Conservation (phyloP, 2,113 vertebrate genomes). For the Ibidorhyncha struthersii region DNA sequence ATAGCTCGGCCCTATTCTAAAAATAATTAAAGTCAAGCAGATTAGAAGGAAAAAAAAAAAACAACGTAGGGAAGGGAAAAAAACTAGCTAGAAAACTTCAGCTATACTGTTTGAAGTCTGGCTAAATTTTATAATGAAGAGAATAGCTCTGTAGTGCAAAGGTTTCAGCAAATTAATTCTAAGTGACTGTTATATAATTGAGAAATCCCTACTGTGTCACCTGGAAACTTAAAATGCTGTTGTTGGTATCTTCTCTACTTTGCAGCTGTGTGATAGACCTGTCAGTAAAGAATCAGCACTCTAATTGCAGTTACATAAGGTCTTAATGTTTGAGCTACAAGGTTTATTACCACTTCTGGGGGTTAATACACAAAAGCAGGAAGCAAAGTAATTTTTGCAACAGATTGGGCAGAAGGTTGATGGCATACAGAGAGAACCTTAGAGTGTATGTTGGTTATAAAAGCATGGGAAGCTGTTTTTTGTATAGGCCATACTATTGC, state of each 20-base stretch:
- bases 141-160: background rate
- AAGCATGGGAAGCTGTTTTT: background rate
- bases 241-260: background rate
- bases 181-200: background rate
- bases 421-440: background rate
- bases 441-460: fast-evolving
- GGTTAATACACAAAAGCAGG: background rate
- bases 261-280: background rate
- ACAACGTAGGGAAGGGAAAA: fast-evolving
- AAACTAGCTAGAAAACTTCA: background rate
- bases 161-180: background rate
- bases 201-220: background rate
- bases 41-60: background rate
- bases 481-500: background rate
- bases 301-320: background rate
- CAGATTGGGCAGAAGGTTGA: background rate
- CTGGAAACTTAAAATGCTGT: background rate
- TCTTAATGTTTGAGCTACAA: background rate
- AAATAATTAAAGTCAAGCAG: background rate
- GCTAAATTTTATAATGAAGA: background rate
- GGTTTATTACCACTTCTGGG: background rate
- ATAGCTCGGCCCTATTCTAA: background rate
- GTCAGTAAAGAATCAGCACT: background rate
- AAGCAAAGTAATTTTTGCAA: background rate
- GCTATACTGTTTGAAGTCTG: background rate